Evolutionary conservation across 2,797 vertebrate genomes (phyloP).

Genomic region (Danio choprae): DNA sequence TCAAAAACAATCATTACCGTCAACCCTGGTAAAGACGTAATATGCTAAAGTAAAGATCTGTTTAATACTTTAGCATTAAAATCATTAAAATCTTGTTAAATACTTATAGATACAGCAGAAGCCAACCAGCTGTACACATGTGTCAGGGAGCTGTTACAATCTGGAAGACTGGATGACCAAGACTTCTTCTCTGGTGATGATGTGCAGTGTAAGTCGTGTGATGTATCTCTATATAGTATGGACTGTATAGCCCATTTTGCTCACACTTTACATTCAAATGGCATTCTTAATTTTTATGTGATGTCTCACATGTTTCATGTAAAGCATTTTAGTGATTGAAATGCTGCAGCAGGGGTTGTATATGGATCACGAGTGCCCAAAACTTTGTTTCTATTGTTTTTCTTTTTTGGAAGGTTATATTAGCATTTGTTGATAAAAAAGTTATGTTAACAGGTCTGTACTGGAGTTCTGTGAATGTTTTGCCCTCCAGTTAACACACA

Average conservation of each 20-base stretch:
- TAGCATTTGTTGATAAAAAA: too few relatives aligned
- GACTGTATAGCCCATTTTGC: neutral
- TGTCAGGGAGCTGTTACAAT: conserved; percentile 82
- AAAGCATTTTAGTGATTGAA: too few relatives aligned
- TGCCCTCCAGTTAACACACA: too few relatives aligned
- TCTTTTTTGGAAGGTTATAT: too few relatives aligned
- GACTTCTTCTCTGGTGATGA: conserved; percentile 79
- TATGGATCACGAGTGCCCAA: too few relatives aligned
- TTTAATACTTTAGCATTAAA: neutral
- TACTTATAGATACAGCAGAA: conserved; percentile 86
- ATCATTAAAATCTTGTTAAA: neutral
- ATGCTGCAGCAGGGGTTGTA: too few relatives aligned
- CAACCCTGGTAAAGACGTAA: conserved; percentile 87
- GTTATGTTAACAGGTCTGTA: too few relatives aligned
- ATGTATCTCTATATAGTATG: neutral
- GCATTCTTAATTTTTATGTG: neutral
- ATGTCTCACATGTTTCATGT: too few relatives aligned
- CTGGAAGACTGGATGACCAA: conserved; percentile 78
- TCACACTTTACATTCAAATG: neutral
- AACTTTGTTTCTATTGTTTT: too few relatives aligned
- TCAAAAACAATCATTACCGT: conserved; percentile 94
- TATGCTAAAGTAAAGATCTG: conserved; percentile 2
- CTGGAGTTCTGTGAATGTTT: too few relatives aligned
- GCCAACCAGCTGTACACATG: conserved; percentile 87
- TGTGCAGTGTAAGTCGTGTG: conserved; percentile 78